Evolutionary conservation across 1,140 invertebrate genomes (phyloP).

Genomic region (Eueides isabella): DNA sequence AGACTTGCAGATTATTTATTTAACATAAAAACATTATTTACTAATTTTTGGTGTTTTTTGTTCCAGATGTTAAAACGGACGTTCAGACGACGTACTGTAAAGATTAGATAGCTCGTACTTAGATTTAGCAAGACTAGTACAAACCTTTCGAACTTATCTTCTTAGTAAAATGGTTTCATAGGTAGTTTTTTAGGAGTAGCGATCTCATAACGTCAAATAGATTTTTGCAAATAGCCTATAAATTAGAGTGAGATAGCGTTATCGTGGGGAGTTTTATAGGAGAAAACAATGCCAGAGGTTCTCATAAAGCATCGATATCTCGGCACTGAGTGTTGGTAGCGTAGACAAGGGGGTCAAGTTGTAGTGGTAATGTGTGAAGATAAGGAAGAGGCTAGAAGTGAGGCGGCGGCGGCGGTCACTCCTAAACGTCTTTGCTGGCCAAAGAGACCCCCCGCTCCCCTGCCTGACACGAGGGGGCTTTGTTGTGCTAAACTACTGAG

Average conservation of each 20-base stretch:
- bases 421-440: slow-evolving; percentile 71
- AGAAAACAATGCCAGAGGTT: slow-evolving; percentile 72
- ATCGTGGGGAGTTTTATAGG: slow-evolving; percentile 65
- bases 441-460: slow-evolving; percentile 64
- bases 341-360: slow-evolving; percentile 41
- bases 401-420: slow-evolving; percentile 62
- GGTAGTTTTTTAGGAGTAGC: slow-evolving; percentile 24
- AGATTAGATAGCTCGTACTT: slow-evolving; percentile 55
- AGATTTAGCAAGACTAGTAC: slow-evolving; percentile 59
- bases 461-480: slow-evolving; percentile 75
- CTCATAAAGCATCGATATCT: slow-evolving; percentile 76
- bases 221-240: slow-evolving; percentile 49
- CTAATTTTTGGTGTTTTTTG: slow-evolving; percentile 46
- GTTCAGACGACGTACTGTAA: slow-evolving; percentile 55
- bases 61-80: slow-evolving; percentile 79
- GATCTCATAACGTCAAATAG: slow-evolving; percentile 34
- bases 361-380: slow-evolving; percentile 71
- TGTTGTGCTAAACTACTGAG: slow-evolving; percentile 75
- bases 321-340: slow-evolving; percentile 67
- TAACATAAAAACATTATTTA: not conserved
- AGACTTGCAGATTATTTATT: slow-evolving; percentile 29
- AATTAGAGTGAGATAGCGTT: slow-evolving; percentile 62
- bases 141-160: slow-evolving; percentile 71
- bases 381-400: slow-evolving; percentile 72
- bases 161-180: slow-evolving; percentile 34